Base-by-base conservation (phyloP, 2,888 invertebrate genomes). In the Eristalis arbustorum region DNA sequence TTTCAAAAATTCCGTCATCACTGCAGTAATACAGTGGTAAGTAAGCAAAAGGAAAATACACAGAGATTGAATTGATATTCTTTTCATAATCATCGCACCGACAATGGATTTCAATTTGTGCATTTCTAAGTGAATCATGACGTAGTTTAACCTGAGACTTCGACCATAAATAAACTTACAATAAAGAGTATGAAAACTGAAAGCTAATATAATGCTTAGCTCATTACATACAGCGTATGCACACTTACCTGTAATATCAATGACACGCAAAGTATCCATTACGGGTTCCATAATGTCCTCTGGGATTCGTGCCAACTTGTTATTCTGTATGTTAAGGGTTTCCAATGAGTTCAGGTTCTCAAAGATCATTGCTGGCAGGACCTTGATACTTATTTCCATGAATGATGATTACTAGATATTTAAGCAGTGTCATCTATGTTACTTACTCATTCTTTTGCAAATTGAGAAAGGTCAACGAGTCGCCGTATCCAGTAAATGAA, bases 381-480 rank as follows among this genome's bases (percentile, higher is more conserved):
- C 94, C 92, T 96, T 96, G 88, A 98, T 96, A 94, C 98, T 98
- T 93, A 88, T 93, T 59, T 31, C 57, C n/a, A 4, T 28, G 34
- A 34, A 73, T 14, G 64, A 37, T 59, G 57, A 49, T 63, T 31
- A 10, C 5, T 25, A 25, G 63, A 11, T 23, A 49, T 49, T 49
- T 73, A 34, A 66, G 34, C n/a, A 66, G 8, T 42, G 42, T n/a
- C 31, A 8, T 49, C n/a, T 1, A 64, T 56, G 25, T 42, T 67
- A 78, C 96, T 96, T 94, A 98, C 98, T 96, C 96, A 92, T 98
- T 98, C 92, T 98, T 98, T 91, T 98, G 97, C 88, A 98, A 93
- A 92, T 97, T 97, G 34, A 98, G 95, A 93, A 98, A 98, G n/a
- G 98, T 98, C 88, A 98, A 96, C 34, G 97, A 97, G 92, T 97